A percentile compares a stretch with the other conserved stretches of the same genome.
Evolutionary conservation across 1,140 invertebrate species (phyloP).

Genomic region (Drosophila sp.): DNA sequence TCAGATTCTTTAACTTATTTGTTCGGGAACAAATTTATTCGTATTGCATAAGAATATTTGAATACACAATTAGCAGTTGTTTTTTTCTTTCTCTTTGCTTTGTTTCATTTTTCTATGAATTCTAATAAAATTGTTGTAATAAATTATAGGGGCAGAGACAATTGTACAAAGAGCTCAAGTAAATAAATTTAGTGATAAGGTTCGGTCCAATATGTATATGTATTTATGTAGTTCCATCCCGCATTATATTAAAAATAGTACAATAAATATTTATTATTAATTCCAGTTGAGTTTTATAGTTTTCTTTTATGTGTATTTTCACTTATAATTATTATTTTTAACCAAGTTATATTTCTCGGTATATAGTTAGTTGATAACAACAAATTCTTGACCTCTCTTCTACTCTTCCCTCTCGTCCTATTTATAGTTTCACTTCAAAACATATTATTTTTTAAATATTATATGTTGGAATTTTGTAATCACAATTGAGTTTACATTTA

Average conservation of each 20-base stretch:
- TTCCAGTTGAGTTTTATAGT: no score
- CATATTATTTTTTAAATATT: not conserved
- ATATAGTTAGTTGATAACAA: not conserved
- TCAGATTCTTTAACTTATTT: not conserved
- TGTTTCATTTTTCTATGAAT: not conserved
- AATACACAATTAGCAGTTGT: not conserved
- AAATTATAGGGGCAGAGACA: no score
- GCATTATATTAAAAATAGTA: no score
- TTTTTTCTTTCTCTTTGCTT: not conserved
- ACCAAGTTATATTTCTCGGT: not conserved
- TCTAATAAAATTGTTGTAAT: not conserved
- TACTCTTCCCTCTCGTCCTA: not conserved
- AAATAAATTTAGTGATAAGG: no score
- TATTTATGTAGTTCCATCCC: no score
- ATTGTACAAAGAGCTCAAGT: no score
- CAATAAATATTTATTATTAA: no score
- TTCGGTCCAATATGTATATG: no score
- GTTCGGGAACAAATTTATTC: conserved; percentile 3
- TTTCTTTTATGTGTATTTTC: not conserved
- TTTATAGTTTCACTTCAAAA: not conserved
- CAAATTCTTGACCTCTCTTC: not conserved
- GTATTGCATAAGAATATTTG: conserved; percentile 13
- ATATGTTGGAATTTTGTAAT: not conserved
- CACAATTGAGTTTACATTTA: not conserved
- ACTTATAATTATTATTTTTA: not conserved